A percentile compares a stretch with the other conserved stretches of the same genome.
phyloP scores from a whole-genome alignment of 2,797 vertebrate genomes.

The Apodemus agrarius region DNA sequence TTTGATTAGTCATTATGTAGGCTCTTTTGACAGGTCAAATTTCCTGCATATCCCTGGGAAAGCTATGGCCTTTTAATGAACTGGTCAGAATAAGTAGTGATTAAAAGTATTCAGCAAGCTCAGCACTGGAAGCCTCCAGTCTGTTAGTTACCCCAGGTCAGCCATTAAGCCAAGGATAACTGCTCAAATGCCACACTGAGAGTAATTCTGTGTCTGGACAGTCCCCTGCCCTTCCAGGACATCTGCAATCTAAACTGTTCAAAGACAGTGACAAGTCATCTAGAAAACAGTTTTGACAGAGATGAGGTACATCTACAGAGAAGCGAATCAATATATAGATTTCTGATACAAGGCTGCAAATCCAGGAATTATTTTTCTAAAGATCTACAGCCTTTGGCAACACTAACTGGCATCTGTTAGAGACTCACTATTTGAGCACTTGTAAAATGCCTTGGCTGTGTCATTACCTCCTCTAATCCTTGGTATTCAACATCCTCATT shows the following conservation, averaged over 20 bases:
- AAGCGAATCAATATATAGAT: background rate
- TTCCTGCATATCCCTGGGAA: constrained; percentile 72
- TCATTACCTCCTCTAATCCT: background rate
- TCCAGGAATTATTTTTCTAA: background rate
- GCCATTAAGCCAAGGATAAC: constrained; percentile 74
- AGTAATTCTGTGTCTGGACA: background rate
- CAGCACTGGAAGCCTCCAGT: constrained; percentile 40
- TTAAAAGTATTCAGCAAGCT: constrained; percentile 84
- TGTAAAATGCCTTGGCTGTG: background rate
- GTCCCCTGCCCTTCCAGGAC: background rate
- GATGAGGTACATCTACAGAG: background rate
- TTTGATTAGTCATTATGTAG: constrained; percentile 56
- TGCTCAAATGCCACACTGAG: background rate
- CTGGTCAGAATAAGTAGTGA: constrained; percentile 82
- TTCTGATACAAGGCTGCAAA: background rate
- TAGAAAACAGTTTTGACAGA: background rate
- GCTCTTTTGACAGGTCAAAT: constrained; percentile 69
- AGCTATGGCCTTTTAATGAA: constrained; percentile 83
- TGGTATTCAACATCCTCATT: background rate
- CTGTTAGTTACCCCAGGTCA: constrained; percentile 52
- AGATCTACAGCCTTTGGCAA: background rate
- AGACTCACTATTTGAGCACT: background rate
- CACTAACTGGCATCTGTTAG: background rate
- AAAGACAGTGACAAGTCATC: background rate
- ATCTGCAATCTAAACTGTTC: background rate